A percentile compares a stretch with the other conserved stretches of the same genome.
Conservation (phyloP, 2,888 invertebrate genomes). For the Tetropium fuscum region DNA sequence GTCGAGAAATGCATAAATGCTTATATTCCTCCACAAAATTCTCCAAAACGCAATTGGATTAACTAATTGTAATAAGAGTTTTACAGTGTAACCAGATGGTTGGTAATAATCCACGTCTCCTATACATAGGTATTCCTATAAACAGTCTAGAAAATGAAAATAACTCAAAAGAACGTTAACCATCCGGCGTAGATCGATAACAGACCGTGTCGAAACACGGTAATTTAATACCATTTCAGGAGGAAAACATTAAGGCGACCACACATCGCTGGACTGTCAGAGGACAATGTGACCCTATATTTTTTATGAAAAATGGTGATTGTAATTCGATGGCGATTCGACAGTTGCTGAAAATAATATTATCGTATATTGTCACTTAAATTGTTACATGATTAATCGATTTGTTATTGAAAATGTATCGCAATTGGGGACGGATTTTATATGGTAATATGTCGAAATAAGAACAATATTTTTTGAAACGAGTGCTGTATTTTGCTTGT, state of each 20-base stretch:
- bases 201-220: constrained; percentile 26
- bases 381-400: constrained; percentile 51
- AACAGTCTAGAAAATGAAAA: constrained; percentile 2
- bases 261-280: constrained; percentile 33
- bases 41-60: too few species aligned
- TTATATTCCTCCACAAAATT: too few species aligned
- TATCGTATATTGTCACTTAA: constrained; percentile 40
- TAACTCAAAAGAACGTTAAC: not conserved
- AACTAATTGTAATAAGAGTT: too few species aligned
- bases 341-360: constrained; percentile 45
- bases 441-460: not conserved
- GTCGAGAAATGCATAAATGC: too few species aligned
- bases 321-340: constrained; percentile 31
- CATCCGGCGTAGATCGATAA: constrained; percentile 15
- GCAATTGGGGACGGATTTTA: not conserved
- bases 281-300: constrained; percentile 37
- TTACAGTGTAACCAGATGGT: too few species aligned
- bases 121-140: too few species aligned
- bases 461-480: constrained; percentile 13
- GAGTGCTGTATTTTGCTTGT: too few species aligned
- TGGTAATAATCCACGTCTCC: too few species aligned
- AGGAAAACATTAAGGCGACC: constrained; percentile 39
- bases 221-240: constrained; percentile 31
- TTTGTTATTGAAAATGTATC: constrained; percentile 49
- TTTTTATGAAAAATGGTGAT: constrained; percentile 43